Percentiles rank a stretch among this genome's conserved stretches.
phyloP scores from a whole-genome alignment of 2,797 vertebrate genomes.

The Crenuchus spilurus region DNA sequence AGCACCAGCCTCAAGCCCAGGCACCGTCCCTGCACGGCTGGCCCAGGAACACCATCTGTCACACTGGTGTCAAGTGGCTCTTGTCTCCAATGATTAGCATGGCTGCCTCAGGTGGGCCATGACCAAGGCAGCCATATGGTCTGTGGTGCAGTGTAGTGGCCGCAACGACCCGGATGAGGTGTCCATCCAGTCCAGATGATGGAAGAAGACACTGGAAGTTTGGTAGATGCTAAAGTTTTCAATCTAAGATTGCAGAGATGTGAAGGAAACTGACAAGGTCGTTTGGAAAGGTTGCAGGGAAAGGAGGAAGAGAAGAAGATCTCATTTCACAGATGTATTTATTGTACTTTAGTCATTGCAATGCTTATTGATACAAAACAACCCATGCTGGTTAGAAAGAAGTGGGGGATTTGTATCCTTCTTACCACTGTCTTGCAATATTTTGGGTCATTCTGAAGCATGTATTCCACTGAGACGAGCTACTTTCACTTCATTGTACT shows the following conservation, averaged over 20 bases:
- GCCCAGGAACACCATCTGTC: conserved; percentile 64
- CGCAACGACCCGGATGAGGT: conserved; percentile 48
- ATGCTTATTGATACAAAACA: no score
- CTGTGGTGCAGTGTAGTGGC: conserved; percentile 37
- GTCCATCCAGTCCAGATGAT: conserved; percentile 35
- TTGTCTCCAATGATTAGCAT: conserved; percentile 79
- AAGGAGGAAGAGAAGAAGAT: no score
- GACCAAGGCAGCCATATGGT: conserved; percentile 62
- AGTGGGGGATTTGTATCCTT: no score
- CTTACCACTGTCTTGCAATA: no score
- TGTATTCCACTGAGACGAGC: background rate
- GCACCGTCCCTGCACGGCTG: conserved; percentile 38
- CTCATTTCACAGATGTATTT: no score
- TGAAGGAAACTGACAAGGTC: conserved; percentile 1
- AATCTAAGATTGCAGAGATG: background rate
- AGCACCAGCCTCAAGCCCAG: conserved; percentile 38
- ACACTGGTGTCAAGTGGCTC: conserved; percentile 79
- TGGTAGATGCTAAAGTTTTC: conserved; percentile 6
- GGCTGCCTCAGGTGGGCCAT: conserved; percentile 77
- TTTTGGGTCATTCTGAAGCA: no score
- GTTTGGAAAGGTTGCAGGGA: background rate
- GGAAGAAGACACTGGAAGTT: conserved; percentile 19
- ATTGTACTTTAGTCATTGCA: no score
- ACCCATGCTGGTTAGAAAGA: no score
- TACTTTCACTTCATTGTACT: background rate